Conservation (phyloP, 2,888 invertebrate species). For the Caradrina kadenii region DNA sequence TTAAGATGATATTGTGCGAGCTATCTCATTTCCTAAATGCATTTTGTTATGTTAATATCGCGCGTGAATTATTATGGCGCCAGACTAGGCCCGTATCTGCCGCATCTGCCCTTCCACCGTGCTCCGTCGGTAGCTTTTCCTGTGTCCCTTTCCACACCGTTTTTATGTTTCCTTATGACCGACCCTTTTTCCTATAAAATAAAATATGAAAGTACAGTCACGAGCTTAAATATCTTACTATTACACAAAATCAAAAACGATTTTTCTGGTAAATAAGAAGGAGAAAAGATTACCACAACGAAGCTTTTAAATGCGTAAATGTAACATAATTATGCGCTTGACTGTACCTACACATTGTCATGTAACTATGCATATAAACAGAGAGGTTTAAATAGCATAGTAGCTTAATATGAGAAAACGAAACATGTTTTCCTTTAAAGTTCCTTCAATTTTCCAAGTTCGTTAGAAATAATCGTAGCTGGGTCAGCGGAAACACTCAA, state of each 20-base stretch:
- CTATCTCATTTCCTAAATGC: conserved; percentile 77
- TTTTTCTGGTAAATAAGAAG: too few species aligned
- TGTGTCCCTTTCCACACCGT: conserved; percentile 55
- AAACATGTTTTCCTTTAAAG: background rate
- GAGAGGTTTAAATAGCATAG: background rate
- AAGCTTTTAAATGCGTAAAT: too few species aligned
- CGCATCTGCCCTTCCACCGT: conserved; percentile 56
- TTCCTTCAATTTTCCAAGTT: conserved; percentile 12
- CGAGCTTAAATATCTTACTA: background rate
- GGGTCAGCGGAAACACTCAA: conserved; percentile 50
- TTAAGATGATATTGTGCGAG: conserved; percentile 66
- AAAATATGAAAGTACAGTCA: conserved; percentile 25
- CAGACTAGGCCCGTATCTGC: conserved; percentile 58
- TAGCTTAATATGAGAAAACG: too few species aligned
- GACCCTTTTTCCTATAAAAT: conserved; percentile 48
- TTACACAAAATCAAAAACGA: too few species aligned
- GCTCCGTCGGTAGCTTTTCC: conserved; percentile 47
- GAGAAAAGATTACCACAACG: too few species aligned
- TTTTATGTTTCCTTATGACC: conserved; percentile 72
- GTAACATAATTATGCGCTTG: too few species aligned
- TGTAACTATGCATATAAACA: conserved; percentile 6
- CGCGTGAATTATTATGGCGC: conserved; percentile 73
- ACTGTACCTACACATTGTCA: conserved; percentile 7
- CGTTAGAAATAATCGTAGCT: conserved; percentile 17
- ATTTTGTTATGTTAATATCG: conserved; percentile 70